Base-by-base conservation (phyloP, 2,113 vertebrate species). In the Calonectris borealis region DNA sequence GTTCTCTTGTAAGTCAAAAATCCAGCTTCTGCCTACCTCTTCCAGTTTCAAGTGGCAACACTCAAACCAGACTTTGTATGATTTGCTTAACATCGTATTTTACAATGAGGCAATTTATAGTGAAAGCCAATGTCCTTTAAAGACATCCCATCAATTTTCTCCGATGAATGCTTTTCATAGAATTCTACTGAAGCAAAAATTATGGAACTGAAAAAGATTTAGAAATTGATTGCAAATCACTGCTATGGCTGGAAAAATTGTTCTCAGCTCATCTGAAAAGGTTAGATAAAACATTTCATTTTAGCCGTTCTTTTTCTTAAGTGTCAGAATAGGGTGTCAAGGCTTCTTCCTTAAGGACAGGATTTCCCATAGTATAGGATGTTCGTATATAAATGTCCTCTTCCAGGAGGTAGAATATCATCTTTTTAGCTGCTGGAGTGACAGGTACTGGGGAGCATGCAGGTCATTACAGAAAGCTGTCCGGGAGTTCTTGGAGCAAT, bases 141-240 rank as follows among this genome's bases (percentile, higher is more conserved):
- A 90, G 71, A 90, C 31, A 94, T 76, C 27, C n/a, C 40, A 87
- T 94, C 84, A 79, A 65, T 96, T 96, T 95, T 93, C 44, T 61
- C 40, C 52, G 7, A n/a, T 40, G 79, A 93, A 86, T 85, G 65
- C 72, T 92, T 97, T 97, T 84, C 94, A 70, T 38, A 88, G 49
- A 92, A 57, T 81, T 96, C 90, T 93, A 90, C 26, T 79, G 66
- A 94, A 95, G 69, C 92, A 95, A 80, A 54, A 68, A 90, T 87
- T 94, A 90, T 48, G 54, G 26, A 81, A 87, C 19, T 58, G 68
- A 79, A 75, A 71, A 95, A 89, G 90, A 76, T 71, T 94, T 72
- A 89, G 81, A 71, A 93, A 95, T 71, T 79, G 92, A 93, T 91
- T 93, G 78, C 62, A 94, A 80, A 96, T 95, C 81, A 69, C 40